Percentiles rank a stretch among this genome's conserved stretches.
Conservation (phyloP, 35 echinoderm and acorn worm genomes). For the Ptychodera flava region DNA sequence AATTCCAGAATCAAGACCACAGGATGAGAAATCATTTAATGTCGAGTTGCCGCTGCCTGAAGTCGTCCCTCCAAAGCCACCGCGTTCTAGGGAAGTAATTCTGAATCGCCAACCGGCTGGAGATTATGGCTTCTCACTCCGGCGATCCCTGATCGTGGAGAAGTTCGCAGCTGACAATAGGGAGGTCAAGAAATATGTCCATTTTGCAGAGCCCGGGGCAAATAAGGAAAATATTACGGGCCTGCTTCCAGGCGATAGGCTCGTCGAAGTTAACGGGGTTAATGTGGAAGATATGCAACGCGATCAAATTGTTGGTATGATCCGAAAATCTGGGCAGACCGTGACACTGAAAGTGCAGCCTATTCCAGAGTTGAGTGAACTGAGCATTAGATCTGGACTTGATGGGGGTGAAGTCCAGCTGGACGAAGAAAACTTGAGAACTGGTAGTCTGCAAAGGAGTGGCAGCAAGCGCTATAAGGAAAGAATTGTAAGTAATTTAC, state of each 20-base stretch:
- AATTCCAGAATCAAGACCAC: conserved; percentile 25
- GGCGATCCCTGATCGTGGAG: conserved; percentile 74
- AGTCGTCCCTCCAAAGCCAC: conserved; percentile 72
- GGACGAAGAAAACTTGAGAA: conserved; percentile 80
- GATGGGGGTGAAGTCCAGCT: conserved; percentile 80
- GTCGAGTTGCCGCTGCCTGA: conserved; percentile 60
- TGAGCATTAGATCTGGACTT: conserved; percentile 71
- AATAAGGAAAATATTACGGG: conserved; percentile 82
- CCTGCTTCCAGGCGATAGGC: conserved; percentile 79
- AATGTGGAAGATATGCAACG: conserved; percentile 75
- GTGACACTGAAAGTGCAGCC: conserved; percentile 93
- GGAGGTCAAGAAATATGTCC: conserved; percentile 57
- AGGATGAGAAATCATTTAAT: conserved; percentile 58
- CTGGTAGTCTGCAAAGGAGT: conserved; percentile 65
- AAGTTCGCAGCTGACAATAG: conserved; percentile 27
- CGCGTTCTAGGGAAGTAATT: conserved; percentile 68
- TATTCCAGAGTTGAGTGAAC: conserved; percentile 87
- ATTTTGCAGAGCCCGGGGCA: conserved; percentile 92
- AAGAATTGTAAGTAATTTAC: conserved; percentile 67
- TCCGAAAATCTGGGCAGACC: conserved; percentile 65
- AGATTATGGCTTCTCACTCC: conserved; percentile 86
- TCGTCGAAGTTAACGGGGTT: conserved; percentile 83
- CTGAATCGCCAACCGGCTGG: conserved; percentile 67
- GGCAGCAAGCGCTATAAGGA: conserved; percentile 70
- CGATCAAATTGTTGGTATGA: conserved; percentile 78